Evolutionary conservation across 2,888 invertebrate species (phyloP), one percentile per base, ranked within the genome.

Genomic region (Agriotes lineatus): DNA sequence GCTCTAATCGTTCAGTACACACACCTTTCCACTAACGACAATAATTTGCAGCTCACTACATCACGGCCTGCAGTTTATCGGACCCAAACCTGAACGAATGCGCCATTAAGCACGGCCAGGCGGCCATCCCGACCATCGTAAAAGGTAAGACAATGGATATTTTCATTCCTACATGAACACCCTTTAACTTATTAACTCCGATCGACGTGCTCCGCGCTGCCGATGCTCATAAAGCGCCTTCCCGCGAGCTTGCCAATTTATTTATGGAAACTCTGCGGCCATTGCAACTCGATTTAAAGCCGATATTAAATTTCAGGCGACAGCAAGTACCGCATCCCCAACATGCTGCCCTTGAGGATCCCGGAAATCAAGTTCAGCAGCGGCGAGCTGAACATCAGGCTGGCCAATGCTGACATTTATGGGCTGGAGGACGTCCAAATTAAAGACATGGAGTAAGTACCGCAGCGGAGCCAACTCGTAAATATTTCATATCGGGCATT

Each of bases 241-340:
- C n/a, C n/a, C n/a, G n/a, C n/a, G n/a, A n/a, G n/a, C n/a, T n/a
- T n/a, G n/a, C n/a, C n/a, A n/a, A n/a, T n/a, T n/a, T n/a, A n/a
- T n/a, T n/a, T n/a, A n/a, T n/a, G n/a, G n/a, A n/a, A n/a, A n/a
- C n/a, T n/a, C n/a, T n/a, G n/a, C n/a, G n/a, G n/a, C n/a, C n/a
- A n/a, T n/a, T n/a, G n/a, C n/a, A n/a, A n/a, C n/a, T n/a, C n/a
- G n/a, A n/a, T n/a, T n/a, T n/a, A n/a, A n/a, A n/a, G n/a, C n/a
- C n/a, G n/a, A n/a, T n/a, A n/a, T n/a, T n/a, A n/a, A 39, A 39
- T 74, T 76, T 63, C 42, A 81, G 82, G 82, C 20, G 81, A 82
- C 60, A 76, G 72, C 25, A 67, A 72, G 45, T 76, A 76, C 44
- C 76, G 78, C 57, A 72, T 82, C 20, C 81, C 82, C n/a, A 75